Evolutionary conservation across 2,888 invertebrate genomes (phyloP).

Genomic region (Phengaris alcon): DNA sequence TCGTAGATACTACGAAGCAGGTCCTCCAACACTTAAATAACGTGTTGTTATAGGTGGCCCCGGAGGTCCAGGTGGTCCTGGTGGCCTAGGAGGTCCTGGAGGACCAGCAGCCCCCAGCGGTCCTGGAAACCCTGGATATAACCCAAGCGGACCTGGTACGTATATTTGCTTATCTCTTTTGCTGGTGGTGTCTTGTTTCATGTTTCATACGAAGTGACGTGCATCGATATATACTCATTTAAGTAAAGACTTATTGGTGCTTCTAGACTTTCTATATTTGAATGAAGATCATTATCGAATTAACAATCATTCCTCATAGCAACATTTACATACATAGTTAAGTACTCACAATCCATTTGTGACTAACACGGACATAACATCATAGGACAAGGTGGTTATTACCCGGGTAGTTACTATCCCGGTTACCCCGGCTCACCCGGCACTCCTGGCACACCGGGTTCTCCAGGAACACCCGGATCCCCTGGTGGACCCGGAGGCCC

Average conservation of each 20-base stretch:
- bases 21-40: neutral
- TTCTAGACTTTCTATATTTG: too few relatives aligned
- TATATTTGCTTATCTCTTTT: neutral
- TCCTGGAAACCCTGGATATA: slow-evolving; percentile 9
- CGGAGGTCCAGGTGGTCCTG: slow-evolving; percentile 39
- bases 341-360: neutral
- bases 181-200: neutral
- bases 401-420: slow-evolving; percentile 33
- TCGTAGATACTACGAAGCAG: neutral
- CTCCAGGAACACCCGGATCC: slow-evolving; percentile 43
- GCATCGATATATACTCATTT: neutral
- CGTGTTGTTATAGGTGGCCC: slow-evolving; percentile 35
- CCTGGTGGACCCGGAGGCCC: slow-evolving; percentile 38
- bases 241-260: too few relatives aligned
- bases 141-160: slow-evolving; percentile 43
- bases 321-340: neutral
- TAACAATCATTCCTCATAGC: neutral
- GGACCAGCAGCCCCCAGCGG: neutral
- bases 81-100: slow-evolving; percentile 36
- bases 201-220: too few relatives aligned
- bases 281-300: neutral
- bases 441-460: slow-evolving; percentile 40
- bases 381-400: slow-evolving; percentile 30
- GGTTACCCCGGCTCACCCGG: slow-evolving; percentile 58
- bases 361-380: slow-evolving; percentile 7